These are phyloP conservation scores for Labeo calbasu DNA, from an alignment of 2,797 vertebrate genomes.

Conservation along the genomic window DNA sequence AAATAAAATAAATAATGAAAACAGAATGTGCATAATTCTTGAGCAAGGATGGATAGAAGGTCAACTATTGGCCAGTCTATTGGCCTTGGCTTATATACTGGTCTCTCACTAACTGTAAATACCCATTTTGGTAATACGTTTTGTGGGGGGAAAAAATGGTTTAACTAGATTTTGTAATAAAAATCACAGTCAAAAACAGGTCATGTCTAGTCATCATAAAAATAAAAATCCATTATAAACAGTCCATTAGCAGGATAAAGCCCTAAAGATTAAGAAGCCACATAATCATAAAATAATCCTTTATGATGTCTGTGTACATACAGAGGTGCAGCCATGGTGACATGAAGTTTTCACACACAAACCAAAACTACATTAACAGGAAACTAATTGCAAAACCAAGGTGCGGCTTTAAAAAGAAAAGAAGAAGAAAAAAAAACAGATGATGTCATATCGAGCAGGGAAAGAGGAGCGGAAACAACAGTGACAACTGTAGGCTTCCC, in stretches of 20 bases:
- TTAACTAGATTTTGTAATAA: not conserved
- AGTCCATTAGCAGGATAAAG: not conserved
- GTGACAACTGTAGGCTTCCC: not conserved
- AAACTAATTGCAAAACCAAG: slow-evolving; percentile 8
- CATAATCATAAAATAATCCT: not conserved
- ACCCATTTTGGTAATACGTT: not conserved
- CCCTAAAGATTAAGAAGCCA: slow-evolving; percentile 1
- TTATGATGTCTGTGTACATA: not conserved
- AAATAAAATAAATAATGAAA: no score
- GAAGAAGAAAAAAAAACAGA: not conserved
- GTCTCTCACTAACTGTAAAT: not conserved
- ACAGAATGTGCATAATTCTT: no score
- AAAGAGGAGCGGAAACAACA: not conserved
- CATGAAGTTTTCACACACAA: not conserved
- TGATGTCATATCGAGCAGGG: slow-evolving; percentile 14
- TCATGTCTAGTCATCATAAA: not conserved
- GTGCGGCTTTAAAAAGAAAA: slow-evolving; percentile 22
- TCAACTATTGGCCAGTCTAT: no score
- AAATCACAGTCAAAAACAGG: not conserved
- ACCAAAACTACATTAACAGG: not conserved
- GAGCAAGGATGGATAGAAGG: not conserved
- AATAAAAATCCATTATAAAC: not conserved
- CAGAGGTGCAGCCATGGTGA: no score
- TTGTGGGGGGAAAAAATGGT: not conserved
- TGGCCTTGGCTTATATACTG: no score